Conservation (phyloP, 2,113 vertebrate genomes). For the Montifringilla adamsi region DNA sequence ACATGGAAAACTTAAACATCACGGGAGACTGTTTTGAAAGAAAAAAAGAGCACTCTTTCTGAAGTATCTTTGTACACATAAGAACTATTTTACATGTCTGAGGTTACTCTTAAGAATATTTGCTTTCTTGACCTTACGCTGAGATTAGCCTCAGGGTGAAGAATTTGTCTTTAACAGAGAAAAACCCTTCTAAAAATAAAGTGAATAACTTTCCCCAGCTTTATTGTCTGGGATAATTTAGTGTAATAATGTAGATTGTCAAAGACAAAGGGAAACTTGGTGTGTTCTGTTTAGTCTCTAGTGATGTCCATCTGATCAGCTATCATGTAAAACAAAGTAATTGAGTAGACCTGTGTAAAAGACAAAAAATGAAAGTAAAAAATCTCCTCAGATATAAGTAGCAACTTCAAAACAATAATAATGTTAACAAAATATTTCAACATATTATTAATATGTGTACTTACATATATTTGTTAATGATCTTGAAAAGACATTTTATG, state of each 20-base stretch:
- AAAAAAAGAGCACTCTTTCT: not conserved
- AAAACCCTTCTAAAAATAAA: not conserved
- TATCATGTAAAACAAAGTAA: not conserved
- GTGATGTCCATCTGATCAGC: not conserved
- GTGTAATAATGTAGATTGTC: not conserved
- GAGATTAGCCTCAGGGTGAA: not conserved
- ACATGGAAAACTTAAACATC: not conserved
- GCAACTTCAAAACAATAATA: not conserved
- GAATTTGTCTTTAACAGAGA: not conserved
- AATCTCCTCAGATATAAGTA: not conserved
- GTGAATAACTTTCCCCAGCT: not conserved
- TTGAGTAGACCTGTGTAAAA: not conserved
- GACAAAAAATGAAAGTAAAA: not conserved
- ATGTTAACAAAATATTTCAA: not conserved
- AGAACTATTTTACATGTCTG: not conserved
- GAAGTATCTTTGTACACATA: not conserved
- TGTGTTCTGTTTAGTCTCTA: not conserved
- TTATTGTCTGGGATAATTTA: not conserved
- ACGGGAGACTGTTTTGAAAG: not conserved
- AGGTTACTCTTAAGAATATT: not conserved
- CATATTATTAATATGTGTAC: not conserved
- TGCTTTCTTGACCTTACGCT: not conserved
- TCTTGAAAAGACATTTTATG: not conserved
- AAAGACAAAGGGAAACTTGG: not conserved
- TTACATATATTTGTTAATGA: not conserved